A percentile compares a stretch with the other conserved stretches of the same genome.
Evolutionary conservation across 2,888 invertebrate species (phyloP).

Genomic region (Meiosimyza platycephala): DNA sequence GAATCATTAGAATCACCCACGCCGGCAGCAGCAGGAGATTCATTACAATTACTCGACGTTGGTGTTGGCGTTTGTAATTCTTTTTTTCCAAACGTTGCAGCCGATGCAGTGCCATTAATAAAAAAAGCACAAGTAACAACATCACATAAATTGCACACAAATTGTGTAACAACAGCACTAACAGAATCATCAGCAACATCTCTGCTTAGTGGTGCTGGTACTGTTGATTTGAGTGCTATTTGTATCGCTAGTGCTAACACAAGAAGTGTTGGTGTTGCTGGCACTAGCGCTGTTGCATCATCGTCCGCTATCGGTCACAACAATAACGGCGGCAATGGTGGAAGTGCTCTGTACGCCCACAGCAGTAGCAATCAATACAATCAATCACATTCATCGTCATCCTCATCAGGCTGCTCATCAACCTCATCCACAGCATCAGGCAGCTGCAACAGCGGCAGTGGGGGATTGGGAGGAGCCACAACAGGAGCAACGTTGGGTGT

Average conservation of each 20-base stretch:
- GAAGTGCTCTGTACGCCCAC: constrained; percentile 63
- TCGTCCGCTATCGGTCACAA: constrained; percentile 27
- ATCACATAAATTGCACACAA: constrained; percentile 42
- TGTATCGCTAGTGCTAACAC: background rate
- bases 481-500: constrained; percentile 45
- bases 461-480: constrained; percentile 34
- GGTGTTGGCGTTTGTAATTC: background rate
- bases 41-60: constrained; percentile 5
- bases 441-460: constrained; percentile 46
- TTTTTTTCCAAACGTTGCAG: background rate
- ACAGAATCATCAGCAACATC: constrained; percentile 38
- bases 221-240: background rate
- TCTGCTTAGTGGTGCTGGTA: background rate
- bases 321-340: constrained; percentile 60
- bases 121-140: constrained; percentile 31
- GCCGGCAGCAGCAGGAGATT: constrained; percentile 46
- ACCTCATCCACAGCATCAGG: constrained; percentile 52
- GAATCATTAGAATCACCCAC: constrained; percentile 66
- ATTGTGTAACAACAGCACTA: constrained; percentile 29
- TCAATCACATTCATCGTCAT: constrained; percentile 51
- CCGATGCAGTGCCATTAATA: background rate
- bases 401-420: constrained; percentile 50
- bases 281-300: constrained; percentile 60
- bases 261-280: background rate
- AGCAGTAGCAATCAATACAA: constrained; percentile 63